Conservation (phyloP, 2,797 vertebrate species). For the Neomorphus geoffroyi region DNA sequence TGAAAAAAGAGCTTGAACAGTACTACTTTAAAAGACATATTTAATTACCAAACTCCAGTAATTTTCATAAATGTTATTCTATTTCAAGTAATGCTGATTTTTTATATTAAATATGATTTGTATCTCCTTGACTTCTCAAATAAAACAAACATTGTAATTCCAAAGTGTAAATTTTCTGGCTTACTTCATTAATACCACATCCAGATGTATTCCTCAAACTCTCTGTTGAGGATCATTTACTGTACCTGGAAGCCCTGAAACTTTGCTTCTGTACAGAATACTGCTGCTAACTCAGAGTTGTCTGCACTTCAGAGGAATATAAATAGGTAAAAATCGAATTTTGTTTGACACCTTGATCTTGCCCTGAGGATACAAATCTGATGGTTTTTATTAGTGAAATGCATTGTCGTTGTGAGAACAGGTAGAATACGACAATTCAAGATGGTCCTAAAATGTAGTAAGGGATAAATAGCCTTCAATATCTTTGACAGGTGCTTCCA, state of each 20-base stretch:
- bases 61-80: neutral
- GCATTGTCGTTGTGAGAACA: constrained; percentile 36
- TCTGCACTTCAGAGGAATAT: constrained; percentile 62
- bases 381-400: constrained; percentile 63
- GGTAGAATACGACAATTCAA: constrained; percentile 57
- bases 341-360: constrained; percentile 63
- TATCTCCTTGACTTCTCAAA: neutral
- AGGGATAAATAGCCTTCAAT: constrained; percentile 31
- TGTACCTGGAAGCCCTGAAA: constrained; percentile 21
- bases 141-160: neutral
- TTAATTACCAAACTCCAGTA: neutral
- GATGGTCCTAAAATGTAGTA: constrained; percentile 18
- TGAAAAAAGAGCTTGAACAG: neutral
- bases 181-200: neutral
- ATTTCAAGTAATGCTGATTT: neutral
- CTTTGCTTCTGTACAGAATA: constrained; percentile 18
- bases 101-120: neutral
- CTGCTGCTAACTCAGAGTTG: constrained; percentile 30
- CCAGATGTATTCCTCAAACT: neutral
- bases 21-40: neutral
- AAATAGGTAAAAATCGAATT: constrained; percentile 60
- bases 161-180: neutral
- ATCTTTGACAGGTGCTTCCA: constrained; percentile 42
- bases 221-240: constrained; percentile 1
- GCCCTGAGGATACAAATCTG: constrained; percentile 56